phyloP scores from a whole-genome alignment of 92 coral and sea anemone species.

The Heliopora coerulea region DNA sequence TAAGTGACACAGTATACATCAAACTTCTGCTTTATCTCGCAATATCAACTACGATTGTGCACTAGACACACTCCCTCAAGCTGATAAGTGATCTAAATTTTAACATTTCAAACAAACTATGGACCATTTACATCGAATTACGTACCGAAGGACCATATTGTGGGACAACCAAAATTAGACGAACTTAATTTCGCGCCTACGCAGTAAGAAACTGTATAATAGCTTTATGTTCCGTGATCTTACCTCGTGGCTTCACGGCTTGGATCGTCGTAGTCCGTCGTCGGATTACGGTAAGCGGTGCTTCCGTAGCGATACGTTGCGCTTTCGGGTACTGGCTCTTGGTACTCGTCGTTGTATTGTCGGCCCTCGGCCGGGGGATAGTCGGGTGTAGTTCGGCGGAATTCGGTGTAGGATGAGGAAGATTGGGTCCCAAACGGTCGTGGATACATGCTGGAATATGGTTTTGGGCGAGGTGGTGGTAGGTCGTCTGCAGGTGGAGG shows the following conservation, averaged over 20 bases:
- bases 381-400: constrained; percentile 30
- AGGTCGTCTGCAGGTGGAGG: constrained; percentile 34
- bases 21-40: no score
- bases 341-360: constrained; percentile 39
- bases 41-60: no score
- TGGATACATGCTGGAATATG: constrained; percentile 28
- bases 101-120: no score
- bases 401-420: constrained; percentile 7
- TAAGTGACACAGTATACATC: no score
- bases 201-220: no score
- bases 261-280: constrained; percentile 33
- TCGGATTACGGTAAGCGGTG: constrained; percentile 39
- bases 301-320: constrained; percentile 30
- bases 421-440: constrained; percentile 44
- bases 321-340: constrained; percentile 21
- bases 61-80: no score
- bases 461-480: constrained; percentile 12
- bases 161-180: no score
- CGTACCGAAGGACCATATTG: no score
- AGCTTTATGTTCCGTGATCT: no score
- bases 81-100: no score
- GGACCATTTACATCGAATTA: no score
- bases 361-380: constrained; percentile 20
- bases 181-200: no score
- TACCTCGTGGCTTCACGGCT: constrained; percentile 39